Evolutionary conservation across 2,797 vertebrate genomes (phyloP).

Genomic region (Nothura maculosa): DNA sequence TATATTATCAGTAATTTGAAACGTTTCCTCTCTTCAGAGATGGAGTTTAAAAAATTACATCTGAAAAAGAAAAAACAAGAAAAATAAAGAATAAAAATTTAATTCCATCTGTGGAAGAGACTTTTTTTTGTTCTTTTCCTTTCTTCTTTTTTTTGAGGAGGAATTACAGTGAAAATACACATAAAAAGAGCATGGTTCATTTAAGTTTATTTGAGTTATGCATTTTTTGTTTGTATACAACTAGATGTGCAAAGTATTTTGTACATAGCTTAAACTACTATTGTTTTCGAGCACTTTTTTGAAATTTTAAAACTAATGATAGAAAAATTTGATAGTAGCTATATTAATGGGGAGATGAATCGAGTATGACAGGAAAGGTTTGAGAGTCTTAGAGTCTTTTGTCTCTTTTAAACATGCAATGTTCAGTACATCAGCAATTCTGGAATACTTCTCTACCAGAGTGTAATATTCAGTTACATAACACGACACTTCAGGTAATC

Average conservation of each 20-base stretch:
- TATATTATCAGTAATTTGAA: neutral
- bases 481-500: conserved; percentile 52
- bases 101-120: neutral
- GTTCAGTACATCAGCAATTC: neutral
- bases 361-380: conserved; percentile 14
- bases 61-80: neutral
- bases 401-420: conserved; percentile 26
- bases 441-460: conserved; percentile 2
- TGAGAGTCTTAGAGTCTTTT: conserved; percentile 23
- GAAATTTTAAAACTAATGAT: neutral
- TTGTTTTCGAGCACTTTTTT: neutral
- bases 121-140: neutral
- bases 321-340: neutral
- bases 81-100: neutral
- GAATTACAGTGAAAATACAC: neutral
- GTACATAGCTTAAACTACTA: neutral
- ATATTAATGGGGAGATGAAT: conserved; percentile 22
- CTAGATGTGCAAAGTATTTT: neutral
- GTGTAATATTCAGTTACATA: conserved; percentile 39
- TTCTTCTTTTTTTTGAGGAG: neutral
- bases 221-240: conserved; percentile 16
- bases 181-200: neutral
- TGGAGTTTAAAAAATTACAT: neutral
- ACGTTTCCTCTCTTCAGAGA: neutral
- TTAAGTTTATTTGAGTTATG: neutral